phyloP scores from a whole-genome alignment of 2,113 vertebrate genomes.

The Scopus umbretta region DNA sequence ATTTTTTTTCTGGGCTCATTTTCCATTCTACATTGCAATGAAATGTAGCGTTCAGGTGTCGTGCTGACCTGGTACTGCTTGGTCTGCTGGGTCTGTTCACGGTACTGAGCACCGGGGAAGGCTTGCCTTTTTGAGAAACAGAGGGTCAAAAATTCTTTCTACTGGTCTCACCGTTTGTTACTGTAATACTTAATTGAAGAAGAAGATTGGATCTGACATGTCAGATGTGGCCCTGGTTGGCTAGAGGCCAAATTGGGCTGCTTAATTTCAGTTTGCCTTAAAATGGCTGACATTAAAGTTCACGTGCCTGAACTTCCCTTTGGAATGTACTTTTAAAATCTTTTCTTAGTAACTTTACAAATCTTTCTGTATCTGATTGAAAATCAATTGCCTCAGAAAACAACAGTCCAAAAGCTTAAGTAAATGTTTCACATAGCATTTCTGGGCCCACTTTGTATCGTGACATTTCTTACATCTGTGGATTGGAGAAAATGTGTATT shows the following conservation, averaged over 20 bases:
- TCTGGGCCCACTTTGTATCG: background rate
- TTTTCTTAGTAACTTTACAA: background rate
- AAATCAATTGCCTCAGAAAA: background rate
- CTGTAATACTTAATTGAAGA: background rate
- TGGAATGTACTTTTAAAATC: background rate
- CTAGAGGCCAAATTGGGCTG: background rate
- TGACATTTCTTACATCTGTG: background rate
- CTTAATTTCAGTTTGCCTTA: background rate
- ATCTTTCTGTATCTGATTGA: background rate
- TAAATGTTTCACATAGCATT: background rate
- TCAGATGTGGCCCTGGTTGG: background rate
- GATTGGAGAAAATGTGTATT: background rate
- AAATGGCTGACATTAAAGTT: background rate
- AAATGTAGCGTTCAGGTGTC: rapidly evolving
- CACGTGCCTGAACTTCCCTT: background rate
- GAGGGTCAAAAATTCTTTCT: background rate
- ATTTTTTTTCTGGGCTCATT: too few relatives aligned
- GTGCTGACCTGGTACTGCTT: background rate
- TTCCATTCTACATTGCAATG: background rate
- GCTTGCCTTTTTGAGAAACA: background rate
- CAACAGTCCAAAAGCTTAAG: background rate
- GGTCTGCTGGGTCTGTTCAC: background rate
- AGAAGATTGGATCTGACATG: slow-evolving; percentile 37
- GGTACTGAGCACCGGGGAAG: background rate
- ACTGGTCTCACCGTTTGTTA: background rate